Percentiles rank a stretch among this genome's conserved stretches.
phyloP scores from a whole-genome alignment of 2,888 invertebrate genomes.

The Nesidiocoris tenuis region DNA sequence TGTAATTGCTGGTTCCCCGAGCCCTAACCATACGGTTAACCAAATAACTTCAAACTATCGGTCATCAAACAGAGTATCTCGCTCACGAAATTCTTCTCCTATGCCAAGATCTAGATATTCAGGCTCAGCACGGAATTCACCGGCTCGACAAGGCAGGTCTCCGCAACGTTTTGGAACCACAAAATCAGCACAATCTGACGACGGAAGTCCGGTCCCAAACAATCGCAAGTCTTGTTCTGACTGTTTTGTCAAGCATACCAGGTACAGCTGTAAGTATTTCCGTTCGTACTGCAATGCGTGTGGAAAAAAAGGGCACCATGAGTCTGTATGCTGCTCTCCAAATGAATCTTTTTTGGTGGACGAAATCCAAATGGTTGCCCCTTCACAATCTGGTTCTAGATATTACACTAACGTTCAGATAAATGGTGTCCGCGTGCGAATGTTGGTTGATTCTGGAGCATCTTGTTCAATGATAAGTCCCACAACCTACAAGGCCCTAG shows the following conservation, averaged over 20 bases:
- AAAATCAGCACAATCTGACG: background rate
- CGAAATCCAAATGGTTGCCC: background rate
- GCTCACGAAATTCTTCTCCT: no score
- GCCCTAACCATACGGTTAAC: background rate
- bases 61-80: background rate
- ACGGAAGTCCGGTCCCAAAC: background rate
- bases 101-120: no score
- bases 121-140: no score
- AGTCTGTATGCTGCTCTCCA: background rate
- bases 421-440: background rate
- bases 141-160: background rate
- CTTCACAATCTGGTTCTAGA: background rate
- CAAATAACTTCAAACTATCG: background rate
- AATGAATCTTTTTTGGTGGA: background rate
- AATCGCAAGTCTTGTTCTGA: background rate
- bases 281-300: background rate
- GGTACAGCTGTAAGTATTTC: background rate
- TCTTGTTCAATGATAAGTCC: background rate
- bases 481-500: background rate
- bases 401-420: conserved; percentile 3
- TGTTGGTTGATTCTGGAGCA: conserved; percentile 11
- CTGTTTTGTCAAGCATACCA: background rate
- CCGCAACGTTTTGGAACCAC: background rate
- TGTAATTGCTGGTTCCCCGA: background rate
- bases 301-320: background rate